Evolutionary conservation across 2,113 vertebrate species (phyloP), one percentile per base, ranked within the genome.

Genomic region (Syngnathus typhle): DNA sequence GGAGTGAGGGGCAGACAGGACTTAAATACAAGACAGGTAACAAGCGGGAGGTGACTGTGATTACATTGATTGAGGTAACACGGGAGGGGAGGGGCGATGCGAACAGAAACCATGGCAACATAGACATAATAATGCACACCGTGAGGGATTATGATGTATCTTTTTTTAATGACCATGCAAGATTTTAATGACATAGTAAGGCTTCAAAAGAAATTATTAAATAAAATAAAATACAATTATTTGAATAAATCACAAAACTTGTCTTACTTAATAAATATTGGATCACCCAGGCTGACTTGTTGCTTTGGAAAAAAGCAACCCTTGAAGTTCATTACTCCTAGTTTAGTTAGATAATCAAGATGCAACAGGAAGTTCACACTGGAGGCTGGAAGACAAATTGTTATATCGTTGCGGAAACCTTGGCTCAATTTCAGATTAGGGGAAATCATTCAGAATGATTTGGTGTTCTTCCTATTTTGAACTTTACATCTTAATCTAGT

Each of bases 291-390:
- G 60, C 39, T 13, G 39, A 23, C 39, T 43, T 43, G 43, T 62
- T 62, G 39, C 62, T 37, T 19, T 64, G 61, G 61, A 32, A 62
- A 44, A 32, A 16, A 47, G 49, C 60, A 23, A 62, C 56, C 21
- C 49, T 68, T 70, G 58, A 82, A 69, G 47, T 64, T 44, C 27
- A 19, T 56, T 62, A 74, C 60, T n/a, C 27, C 69, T 39, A 8
- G 8, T 44, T 66, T 51, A 62, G 62, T 66, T 72, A 66, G 44
- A 73, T 43, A 55, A 54, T 43, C 32, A 41, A 32, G 70, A 72
- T n/a, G 72, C 47, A 73, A 72, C 46, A 71, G 71, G 41, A 74
- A 68, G 61, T 36, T 69, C 16, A 65, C 47, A 19, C 6, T 36
- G 15, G 64, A 55, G 5, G 27, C 36, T 65, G 43, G 54, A 56